Conservation (phyloP, 2,797 vertebrate species). For the Spinus olivaceus region DNA sequence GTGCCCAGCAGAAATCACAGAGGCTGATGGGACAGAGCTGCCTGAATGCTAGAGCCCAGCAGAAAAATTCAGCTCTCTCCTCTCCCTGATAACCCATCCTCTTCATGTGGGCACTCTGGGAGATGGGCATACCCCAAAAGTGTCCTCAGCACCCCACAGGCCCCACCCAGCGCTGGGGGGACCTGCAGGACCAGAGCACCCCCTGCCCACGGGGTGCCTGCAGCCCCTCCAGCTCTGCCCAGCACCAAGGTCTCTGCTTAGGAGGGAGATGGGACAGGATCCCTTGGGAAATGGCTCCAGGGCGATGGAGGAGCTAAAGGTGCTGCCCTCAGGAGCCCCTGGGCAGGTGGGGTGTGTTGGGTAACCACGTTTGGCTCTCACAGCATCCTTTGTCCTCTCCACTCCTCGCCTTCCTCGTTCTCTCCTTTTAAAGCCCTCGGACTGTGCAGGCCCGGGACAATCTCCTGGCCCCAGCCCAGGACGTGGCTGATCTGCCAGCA, state of each 20-base stretch:
- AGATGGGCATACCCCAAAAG: neutral
- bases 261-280: neutral
- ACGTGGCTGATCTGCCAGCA: neutral
- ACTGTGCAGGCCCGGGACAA: neutral
- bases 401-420: neutral
- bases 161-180: neutral
- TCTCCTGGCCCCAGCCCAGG: neutral
- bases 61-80: neutral
- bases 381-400: neutral
- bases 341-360: rapidly evolving
- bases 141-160: rapidly evolving
- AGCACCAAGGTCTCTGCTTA: rapidly evolving
- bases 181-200: neutral
- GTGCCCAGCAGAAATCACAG: rapidly evolving
- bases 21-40: neutral
- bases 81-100: rapidly evolving
- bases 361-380: neutral
- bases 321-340: rapidly evolving
- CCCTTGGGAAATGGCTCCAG: neutral
- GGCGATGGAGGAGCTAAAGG: rapidly evolving
- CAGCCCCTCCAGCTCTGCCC: neutral
- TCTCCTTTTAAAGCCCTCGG: slow-evolving; percentile 52
- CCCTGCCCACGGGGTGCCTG: neutral
- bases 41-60: rapidly evolving
- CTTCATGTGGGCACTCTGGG: rapidly evolving